Evolutionary conservation across 2,888 invertebrate species (phyloP).

Genomic region (Tachina fera): DNA sequence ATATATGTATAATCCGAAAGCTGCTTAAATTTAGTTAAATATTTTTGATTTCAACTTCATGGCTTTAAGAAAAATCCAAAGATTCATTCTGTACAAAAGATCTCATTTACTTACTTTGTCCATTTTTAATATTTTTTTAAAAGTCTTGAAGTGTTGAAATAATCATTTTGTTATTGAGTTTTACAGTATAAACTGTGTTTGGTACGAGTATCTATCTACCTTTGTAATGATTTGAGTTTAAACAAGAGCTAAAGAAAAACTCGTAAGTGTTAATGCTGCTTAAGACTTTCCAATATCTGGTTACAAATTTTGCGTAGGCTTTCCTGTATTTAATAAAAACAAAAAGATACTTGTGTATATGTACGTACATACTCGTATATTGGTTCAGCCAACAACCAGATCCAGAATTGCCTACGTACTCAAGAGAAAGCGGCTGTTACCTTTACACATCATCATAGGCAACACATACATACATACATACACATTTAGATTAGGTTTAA

Average conservation of each 20-base stretch:
- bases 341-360: no score
- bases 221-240: slow-evolving; percentile 1
- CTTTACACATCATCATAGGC: slow-evolving; percentile 6
- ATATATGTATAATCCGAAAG: no score
- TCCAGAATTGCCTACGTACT: slow-evolving; percentile 47
- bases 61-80: no score
- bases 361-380: background rate
- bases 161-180: background rate
- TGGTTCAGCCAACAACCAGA: slow-evolving; percentile 12
- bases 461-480: background rate
- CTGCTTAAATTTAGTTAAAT: no score
- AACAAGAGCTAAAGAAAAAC: slow-evolving; percentile 19
- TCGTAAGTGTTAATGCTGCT: slow-evolving; percentile 20
- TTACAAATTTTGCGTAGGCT: slow-evolving; percentile 64
- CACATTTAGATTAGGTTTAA: slow-evolving; percentile 8
- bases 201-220: background rate
- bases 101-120: no score
- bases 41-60: no score
- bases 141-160: background rate
- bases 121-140: background rate
- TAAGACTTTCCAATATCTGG: slow-evolving; percentile 51
- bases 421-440: slow-evolving; percentile 64
- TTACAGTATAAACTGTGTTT: no score
- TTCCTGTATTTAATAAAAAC: slow-evolving; percentile 38
- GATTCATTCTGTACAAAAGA: no score